Base-by-base conservation (phyloP, 1,140 invertebrate species). In the Cydia fagiglandana region DNA sequence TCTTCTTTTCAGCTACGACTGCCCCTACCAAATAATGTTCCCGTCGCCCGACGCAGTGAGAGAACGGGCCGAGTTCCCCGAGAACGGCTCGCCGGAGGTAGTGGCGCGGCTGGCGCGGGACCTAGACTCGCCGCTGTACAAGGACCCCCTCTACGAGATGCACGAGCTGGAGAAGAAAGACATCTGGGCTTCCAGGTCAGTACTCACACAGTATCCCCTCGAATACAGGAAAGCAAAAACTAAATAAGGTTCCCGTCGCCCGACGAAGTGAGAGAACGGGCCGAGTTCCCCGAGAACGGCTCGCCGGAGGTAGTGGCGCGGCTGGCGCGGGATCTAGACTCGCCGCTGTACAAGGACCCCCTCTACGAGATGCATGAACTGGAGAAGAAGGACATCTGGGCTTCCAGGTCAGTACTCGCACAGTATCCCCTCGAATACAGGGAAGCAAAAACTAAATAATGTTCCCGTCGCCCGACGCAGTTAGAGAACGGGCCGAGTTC, bases 281-380 rank as follows among this genome's bases (percentile, higher is more conserved):
- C 96, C 0, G 91, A 93, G 75, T 82, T 91, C 30, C 80, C 88
- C 0, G 88, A 92, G 41, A 85, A 82, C 66, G 81, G 80, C 0
- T 84, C 87, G 2, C 83, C 82, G 0, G 88, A 89, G 20, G 83
- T 81, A 0, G 86, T 88, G 79, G 86, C 85, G 4, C 79, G 84
- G 3, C 75, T 91, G 0, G 82, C 81, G n/a, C 79, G 87, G 2
- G 90, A 93, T 68, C 84, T 92, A 15, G 88, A 89, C 28, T 86
- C 87, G 38, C 80, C 92, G 5, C 80, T 81, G 0, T 92, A 93
- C 75, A 92, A 89, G 76, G 97, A 99, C 89, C 96, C 96, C 64
- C 93, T 98, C 70, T 96, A 97, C 84, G 97, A 99, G 86, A 95
- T 99, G 87, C 96, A 97, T 74, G 98, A 99, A 85, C 98, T 99